These are phyloP conservation scores for Urocolius indicus DNA, from an alignment of 2,113 vertebrate genomes.

Conservation along the genomic window DNA sequence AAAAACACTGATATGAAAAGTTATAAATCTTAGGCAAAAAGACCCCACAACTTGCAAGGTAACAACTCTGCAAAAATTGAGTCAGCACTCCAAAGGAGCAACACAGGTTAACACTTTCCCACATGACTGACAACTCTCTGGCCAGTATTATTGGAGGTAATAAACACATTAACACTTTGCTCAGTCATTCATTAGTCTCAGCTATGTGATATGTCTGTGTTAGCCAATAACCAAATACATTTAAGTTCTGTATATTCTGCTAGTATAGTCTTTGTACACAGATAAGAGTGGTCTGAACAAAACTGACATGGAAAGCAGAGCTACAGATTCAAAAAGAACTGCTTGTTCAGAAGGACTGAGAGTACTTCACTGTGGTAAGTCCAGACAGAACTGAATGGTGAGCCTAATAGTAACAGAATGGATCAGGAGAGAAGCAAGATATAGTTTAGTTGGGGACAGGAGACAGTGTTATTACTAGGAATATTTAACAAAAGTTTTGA, in stretches of 20 bases:
- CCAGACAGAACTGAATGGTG: neutral
- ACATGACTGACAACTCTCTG: neutral
- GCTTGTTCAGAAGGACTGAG: neutral
- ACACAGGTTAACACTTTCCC: neutral
- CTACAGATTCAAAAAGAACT: neutral
- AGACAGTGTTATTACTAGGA: neutral
- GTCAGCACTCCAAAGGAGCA: neutral
- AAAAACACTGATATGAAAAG: neutral
- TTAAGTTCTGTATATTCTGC: neutral
- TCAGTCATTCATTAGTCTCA: neutral
- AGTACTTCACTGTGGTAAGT: neutral
- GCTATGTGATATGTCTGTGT: neutral
- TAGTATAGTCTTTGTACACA: neutral
- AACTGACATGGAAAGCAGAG: neutral
- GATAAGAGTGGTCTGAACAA: neutral
- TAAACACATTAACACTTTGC: neutral
- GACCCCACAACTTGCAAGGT: neutral
- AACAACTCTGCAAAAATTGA: neutral
- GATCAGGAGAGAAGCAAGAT: neutral
- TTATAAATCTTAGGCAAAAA: neutral
- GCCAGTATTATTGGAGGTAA: neutral
- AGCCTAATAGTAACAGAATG: neutral
- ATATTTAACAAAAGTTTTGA: neutral
- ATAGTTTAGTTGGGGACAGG: neutral
- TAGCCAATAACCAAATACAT: neutral